Evolutionary conservation across 2,797 vertebrate species (phyloP), one percentile per base, ranked within the genome.

Genomic region (Chaetodon trifasciatus): DNA sequence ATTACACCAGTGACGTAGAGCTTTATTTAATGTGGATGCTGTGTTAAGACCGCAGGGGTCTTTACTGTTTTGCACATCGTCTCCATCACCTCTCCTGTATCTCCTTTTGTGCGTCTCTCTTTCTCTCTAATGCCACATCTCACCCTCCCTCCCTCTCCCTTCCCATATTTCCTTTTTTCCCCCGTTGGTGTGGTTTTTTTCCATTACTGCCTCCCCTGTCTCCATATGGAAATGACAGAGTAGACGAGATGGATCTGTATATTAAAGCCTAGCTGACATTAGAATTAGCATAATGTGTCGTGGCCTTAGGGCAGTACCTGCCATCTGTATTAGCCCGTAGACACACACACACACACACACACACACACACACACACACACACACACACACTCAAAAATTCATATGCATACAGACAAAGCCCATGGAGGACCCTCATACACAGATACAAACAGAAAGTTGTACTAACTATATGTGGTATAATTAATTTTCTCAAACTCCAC

Each of bases 251-350:
- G 97, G 96, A 98, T 97, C 97, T 98, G 97, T 99, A 98, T 98
- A 98, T 99, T 98, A 99, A 98, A 98, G 97, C 96, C 96, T 95
- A 95, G 97, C 97, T 98, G 97, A 98, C 97, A 97, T 98, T 97
- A 97, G 95, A 96, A 99, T 99, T 99, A 97, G 97, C 98, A 99
- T 99, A 99, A 98, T 99, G 97, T 96, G 96, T 96, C 95, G 93
- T 97, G 96, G 98, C 97, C 97, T 96, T 91, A 89, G 96, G 97
- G 98, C 96, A 96, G 95, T 97, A 98, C 97, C 97, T 97, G 96
- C 97, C 97, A 99, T 98, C 97, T 98, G 97, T 96, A 96, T 98
- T 96, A 96, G 97, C 96, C 97, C 94, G 93, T 94, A 96, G 96
- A 97, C 96, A 89, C 96, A 95, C 95, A 95, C 96, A 92, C 96